phyloP scores from a whole-genome alignment of 1,140 invertebrate species.

The Atta cephalotes region DNA sequence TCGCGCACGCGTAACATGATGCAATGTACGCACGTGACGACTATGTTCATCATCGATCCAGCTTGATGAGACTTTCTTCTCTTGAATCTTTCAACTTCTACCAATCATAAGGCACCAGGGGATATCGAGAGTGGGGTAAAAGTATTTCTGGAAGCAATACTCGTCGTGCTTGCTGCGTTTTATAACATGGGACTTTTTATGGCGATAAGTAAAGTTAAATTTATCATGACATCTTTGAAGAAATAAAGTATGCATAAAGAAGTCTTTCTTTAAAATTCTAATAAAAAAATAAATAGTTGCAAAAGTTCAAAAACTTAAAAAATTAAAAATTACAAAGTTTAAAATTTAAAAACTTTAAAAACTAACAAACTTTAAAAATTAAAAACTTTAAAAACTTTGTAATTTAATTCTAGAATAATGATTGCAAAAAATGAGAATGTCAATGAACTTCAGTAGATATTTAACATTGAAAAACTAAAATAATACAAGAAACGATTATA shows the following conservation, averaged over 20 bases:
- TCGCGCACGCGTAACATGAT: conserved; percentile 64
- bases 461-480: not conserved
- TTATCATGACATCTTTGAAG: not conserved
- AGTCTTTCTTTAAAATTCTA: not conserved
- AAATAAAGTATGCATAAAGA: not conserved
- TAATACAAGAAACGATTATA: not conserved
- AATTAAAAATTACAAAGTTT: not conserved
- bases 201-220: conserved; percentile 18
- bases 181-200: conserved; percentile 1
- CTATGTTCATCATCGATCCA: conserved; percentile 58
- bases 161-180: not conserved
- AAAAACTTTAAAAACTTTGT: not conserved
- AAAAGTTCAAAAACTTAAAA: not conserved
- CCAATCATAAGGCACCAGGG: not conserved
- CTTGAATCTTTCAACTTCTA: not conserved
- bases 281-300: not conserved
- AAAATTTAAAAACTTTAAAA: not conserved
- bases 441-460: not conserved
- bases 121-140: conserved; percentile 16
- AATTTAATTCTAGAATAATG: conserved; percentile 1
- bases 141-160: conserved; percentile 48
- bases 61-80: conserved; percentile 4
- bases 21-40: conserved; percentile 62
- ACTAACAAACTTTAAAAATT: not conserved
- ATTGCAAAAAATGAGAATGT: not conserved